phyloP scores from a whole-genome alignment of 2,888 invertebrate species.

The Selenia dentaria region DNA sequence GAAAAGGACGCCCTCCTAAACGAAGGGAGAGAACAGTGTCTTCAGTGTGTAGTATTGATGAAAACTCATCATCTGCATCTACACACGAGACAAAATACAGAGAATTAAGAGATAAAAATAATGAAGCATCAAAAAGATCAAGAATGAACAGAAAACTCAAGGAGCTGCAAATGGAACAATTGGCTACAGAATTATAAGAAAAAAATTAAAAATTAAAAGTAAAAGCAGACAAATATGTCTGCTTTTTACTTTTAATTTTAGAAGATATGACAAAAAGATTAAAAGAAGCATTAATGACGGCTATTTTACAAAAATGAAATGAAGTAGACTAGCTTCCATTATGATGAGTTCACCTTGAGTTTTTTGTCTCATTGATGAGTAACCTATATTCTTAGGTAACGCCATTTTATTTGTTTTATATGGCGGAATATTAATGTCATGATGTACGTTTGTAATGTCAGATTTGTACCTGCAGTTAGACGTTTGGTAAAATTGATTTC shows the following conservation, averaged over 20 bases:
- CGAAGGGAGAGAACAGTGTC: conserved; percentile 75
- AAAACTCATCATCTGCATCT: conserved; percentile 65
- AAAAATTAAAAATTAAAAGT: conserved; percentile 87
- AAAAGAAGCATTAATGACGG: conserved; percentile 86
- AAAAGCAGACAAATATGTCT: conserved; percentile 86
- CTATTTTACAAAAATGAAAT: conserved; percentile 85
- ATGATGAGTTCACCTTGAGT: conserved; percentile 42
- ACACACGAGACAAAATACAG: conserved; percentile 84
- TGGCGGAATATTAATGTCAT: conserved; percentile 23
- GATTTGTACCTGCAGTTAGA: conserved; percentile 29
- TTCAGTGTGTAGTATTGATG: conserved; percentile 72
- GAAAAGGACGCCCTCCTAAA: conserved; percentile 84
- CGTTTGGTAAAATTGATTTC: conserved; percentile 16
- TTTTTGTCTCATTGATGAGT: conserved; percentile 41
- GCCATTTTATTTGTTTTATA: conserved; percentile 32
- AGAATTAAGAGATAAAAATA: conserved; percentile 90
- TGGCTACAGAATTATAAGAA: conserved; percentile 83
- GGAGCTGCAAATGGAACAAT: conserved; percentile 79
- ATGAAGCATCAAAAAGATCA: conserved; percentile 90
- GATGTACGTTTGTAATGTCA: conserved; percentile 3
- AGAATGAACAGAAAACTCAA: conserved; percentile 88
- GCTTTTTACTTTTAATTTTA: too few relatives aligned
- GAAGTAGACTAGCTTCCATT: conserved; percentile 21
- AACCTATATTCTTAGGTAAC: conserved; percentile 48
- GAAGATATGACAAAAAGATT: conserved; percentile 88